Conservation (phyloP, 2,797 vertebrate genomes). For the Acipenser transmontanus region DNA sequence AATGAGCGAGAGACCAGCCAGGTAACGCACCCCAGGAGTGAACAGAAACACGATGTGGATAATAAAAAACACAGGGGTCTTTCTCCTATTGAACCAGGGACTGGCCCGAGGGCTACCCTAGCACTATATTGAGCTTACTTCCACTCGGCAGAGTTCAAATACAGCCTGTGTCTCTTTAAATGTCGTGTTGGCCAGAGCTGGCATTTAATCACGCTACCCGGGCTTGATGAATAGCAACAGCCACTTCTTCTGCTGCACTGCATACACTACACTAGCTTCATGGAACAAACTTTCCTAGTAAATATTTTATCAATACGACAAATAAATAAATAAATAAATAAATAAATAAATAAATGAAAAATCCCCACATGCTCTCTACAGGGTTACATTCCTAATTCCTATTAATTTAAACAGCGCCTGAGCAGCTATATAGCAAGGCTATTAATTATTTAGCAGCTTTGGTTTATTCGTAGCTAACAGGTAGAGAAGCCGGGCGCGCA, state of each 20-base stretch:
- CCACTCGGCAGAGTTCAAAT: not conserved
- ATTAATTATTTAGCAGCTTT: constrained; percentile 94
- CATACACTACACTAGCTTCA: constrained; percentile 28
- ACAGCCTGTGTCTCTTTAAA: constrained; percentile 1
- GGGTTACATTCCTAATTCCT: constrained; percentile 80
- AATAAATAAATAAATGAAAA: constrained; percentile 56
- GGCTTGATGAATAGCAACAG: constrained; percentile 1
- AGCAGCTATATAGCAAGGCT: constrained; percentile 65
- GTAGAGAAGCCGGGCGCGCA: constrained; percentile 69
- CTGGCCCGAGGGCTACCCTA: not conserved
- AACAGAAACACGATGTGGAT: not conserved
- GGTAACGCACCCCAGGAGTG: too few relatives aligned
- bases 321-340: constrained; percentile 56
- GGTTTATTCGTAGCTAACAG: constrained; percentile 98
- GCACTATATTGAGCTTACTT: not conserved
- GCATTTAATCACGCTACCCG: constrained; percentile 1
- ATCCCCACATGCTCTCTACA: constrained; percentile 57
- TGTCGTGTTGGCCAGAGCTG: not conserved
- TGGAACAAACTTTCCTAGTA: constrained; percentile 34
- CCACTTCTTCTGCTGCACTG: not conserved
- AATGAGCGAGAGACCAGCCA: too few relatives aligned
- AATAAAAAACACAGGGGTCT: not conserved
- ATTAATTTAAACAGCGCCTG: constrained; percentile 87
- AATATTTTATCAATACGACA: constrained; percentile 49
- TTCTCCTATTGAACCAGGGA: not conserved